These are phyloP conservation scores for Drosophila tripunctata DNA, from an alignment of 2,888 invertebrate species.

Conservation along the genomic window DNA sequence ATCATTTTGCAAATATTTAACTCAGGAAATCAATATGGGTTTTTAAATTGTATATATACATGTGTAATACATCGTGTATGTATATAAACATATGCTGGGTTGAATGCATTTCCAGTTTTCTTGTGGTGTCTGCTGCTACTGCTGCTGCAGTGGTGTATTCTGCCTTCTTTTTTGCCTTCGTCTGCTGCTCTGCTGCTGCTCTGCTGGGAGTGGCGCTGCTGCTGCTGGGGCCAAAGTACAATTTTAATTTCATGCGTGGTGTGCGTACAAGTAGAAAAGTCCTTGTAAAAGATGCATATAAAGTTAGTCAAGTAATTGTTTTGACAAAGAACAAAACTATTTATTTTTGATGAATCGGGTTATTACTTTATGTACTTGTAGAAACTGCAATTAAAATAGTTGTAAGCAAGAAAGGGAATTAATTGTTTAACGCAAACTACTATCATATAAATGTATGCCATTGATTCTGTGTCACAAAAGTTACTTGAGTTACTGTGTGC, in stretches of 20 bases:
- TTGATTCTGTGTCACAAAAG: neutral
- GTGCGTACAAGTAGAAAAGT: conserved; percentile 25
- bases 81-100: neutral
- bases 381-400: neutral
- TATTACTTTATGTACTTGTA: neutral
- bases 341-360: neutral
- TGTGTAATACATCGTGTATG: conserved; percentile 5
- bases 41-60: conserved; percentile 55
- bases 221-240: conserved; percentile 69
- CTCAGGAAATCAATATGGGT: conserved; percentile 57
- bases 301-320: neutral
- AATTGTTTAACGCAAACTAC: neutral
- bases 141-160: conserved; percentile 39
- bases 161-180: conserved; percentile 45
- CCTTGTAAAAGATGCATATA: conserved; percentile 34
- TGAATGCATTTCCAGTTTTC: conserved; percentile 48
- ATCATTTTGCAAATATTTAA: conserved; percentile 62
- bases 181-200: conserved; percentile 29
- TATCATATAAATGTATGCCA: too few relatives aligned
- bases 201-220: conserved; percentile 56
- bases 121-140: conserved; percentile 32
- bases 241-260: conserved; percentile 47
- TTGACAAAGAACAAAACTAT: neutral
- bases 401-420: neutral
- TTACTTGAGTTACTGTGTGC: neutral